A percentile compares a stretch with the other conserved stretches of the same genome.
Evolutionary conservation across 2,113 vertebrate species (phyloP).

Genomic region (Cyanoliseus patagonus): DNA sequence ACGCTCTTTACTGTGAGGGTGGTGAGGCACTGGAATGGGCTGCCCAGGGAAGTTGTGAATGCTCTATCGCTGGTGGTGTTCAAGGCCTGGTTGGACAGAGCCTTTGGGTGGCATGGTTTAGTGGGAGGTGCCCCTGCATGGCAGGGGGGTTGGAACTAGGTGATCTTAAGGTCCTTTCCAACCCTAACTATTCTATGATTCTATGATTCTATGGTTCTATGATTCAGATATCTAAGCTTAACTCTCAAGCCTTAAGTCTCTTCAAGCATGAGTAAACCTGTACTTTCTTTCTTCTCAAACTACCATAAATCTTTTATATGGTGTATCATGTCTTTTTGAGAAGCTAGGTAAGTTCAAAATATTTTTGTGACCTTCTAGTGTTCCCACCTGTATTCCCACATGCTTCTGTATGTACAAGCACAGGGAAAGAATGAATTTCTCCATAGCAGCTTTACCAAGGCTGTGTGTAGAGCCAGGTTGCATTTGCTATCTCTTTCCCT

Average conservation of each 20-base stretch:
- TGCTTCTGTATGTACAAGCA: neutral
- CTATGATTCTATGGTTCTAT: no score
- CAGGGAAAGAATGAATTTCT: neutral
- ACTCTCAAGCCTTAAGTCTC: neutral
- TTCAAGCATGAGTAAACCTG: neutral
- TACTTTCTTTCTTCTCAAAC: neutral
- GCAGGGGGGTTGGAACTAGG: no score
- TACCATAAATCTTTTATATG: neutral
- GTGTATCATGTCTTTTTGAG: neutral
- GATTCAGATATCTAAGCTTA: neutral
- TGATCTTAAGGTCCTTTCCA: no score
- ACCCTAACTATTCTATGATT: no score
- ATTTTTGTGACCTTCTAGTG: neutral
- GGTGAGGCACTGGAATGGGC: no score
- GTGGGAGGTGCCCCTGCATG: no score
- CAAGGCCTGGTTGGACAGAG: no score
- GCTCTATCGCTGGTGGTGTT: no score
- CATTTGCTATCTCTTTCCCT: neutral
- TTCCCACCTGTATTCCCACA: neutral
- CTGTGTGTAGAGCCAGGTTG: neutral
- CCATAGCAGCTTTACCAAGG: neutral
- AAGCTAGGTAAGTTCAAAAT: neutral
- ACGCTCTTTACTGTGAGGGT: no score
- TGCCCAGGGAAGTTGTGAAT: no score
- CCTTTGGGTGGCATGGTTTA: no score